A percentile compares a stretch with the other conserved stretches of the same genome.
Evolutionary conservation across 2,113 vertebrate genomes (phyloP).

Genomic region (Hypocryptadius cinnamomeus): DNA sequence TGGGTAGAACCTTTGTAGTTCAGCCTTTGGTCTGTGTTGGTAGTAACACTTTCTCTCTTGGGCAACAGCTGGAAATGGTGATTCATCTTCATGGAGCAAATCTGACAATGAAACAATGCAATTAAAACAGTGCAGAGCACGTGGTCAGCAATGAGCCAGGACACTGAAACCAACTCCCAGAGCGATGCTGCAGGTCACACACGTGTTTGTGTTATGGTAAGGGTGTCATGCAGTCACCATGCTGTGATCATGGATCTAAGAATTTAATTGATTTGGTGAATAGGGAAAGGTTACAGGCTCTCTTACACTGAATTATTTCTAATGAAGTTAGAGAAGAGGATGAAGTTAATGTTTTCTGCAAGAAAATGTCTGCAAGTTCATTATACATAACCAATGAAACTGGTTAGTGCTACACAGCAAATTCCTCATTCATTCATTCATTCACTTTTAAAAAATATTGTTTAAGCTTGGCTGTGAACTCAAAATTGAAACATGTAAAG

Average conservation of each 20-base stretch:
- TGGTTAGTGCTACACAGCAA: background rate
- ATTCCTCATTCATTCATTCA: background rate
- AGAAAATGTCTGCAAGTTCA: background rate
- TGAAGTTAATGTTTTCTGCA: background rate
- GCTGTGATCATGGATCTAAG: background rate
- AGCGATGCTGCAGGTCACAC: accelerated
- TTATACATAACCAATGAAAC: background rate
- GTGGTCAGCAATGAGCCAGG: background rate
- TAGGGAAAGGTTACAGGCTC: background rate
- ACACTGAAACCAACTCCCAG: background rate
- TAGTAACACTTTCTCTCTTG: background rate
- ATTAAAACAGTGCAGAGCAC: background rate
- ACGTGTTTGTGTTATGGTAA: background rate
- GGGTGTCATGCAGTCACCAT: background rate
- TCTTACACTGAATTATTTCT: background rate
- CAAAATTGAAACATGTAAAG: background rate
- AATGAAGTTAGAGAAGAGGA: background rate
- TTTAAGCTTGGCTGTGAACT: background rate
- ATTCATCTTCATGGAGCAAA: background rate
- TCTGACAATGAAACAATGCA: background rate
- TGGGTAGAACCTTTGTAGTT: background rate
- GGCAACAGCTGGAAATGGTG: background rate
- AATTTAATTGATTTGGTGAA: background rate
- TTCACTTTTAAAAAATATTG: background rate
- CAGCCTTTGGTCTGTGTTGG: background rate